Base-by-base conservation (phyloP, 2,888 invertebrate species). In the Cylindroiulus punctatus region DNA sequence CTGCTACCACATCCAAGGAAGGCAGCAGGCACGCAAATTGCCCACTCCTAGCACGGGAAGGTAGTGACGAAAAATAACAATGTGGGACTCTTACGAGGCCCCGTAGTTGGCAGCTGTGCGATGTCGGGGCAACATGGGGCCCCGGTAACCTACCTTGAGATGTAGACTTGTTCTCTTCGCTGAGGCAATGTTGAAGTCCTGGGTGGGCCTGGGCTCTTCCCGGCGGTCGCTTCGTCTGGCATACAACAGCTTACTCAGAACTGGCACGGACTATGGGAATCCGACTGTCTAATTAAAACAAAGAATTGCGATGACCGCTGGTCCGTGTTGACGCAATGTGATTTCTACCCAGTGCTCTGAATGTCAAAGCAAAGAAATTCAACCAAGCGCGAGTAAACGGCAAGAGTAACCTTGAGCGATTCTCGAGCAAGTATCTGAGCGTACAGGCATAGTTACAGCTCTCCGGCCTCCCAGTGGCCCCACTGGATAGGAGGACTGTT, bases 41-140 rank as follows among this genome's bases (percentile, higher is more conserved):
- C 90, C 91, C 91, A 91, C 89, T 91, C 90, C 90, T 91, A 91
- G 91, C 91, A 92, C 92, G 91, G 91, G 91, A 92, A 93, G 93
- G 93, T 93, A 93, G 93, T 93, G 93, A 93, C 93, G 92, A 93
- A 92, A 93, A 93, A 93, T 93, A 93, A 93, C 93, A 92, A 93
- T 93, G 92, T 92, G 91, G 92, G 92, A 92, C 92, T 92, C 92
- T 90, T 92, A 90, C 91, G 91, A 92, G 92, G 91, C 91, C 91
- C 91, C 93, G 92, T 92, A 92, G 91, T 92, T 91, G 91, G 91
- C n/a, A n/a, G n/a, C n/a, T n/a, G n/a, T n/a, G n/a, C n/a, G n/a
- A n/a, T n/a, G n/a, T n/a, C n/a, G n/a, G n/a, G n/a, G n/a, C n/a
- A n/a, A n/a, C n/a, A n/a, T n/a, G n/a, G n/a, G n/a, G n/a, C n/a